These are phyloP conservation scores for Allophyes oxyacanthae DNA, from an alignment of 2,888 invertebrate genomes.

Conservation along the genomic window DNA sequence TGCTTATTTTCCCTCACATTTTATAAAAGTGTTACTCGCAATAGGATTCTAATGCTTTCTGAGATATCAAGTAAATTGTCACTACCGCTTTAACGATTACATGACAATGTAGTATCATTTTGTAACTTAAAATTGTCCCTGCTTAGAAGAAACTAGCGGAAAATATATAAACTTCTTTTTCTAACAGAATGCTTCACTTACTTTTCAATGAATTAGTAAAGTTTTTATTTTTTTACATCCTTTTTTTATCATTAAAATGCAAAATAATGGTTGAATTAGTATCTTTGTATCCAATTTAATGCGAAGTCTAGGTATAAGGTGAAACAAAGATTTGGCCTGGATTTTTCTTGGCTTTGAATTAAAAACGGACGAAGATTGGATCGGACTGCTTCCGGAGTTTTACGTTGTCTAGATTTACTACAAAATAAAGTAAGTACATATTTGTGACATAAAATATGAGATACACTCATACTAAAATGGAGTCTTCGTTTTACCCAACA, in stretches of 20 bases:
- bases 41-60: neutral
- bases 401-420: slow-evolving; percentile 1
- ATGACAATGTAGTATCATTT: neutral
- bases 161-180: no score
- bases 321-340: neutral
- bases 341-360: slow-evolving; percentile 12
- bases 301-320: neutral
- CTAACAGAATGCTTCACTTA: no score
- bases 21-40: slow-evolving; percentile 11
- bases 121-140: no score
- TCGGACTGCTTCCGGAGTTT: neutral
- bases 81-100: neutral
- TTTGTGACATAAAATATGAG: neutral
- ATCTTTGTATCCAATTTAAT: neutral
- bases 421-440: slow-evolving; percentile 9
- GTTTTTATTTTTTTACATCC: no score
- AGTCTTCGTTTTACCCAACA: no score
- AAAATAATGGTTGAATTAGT: no score
- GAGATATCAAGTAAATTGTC: slow-evolving; percentile 2
- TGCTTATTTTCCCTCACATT: slow-evolving; percentile 17
- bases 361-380: slow-evolving; percentile 5
- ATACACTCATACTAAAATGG: no score
- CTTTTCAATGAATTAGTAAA: no score
- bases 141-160: no score
- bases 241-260: no score